phyloP scores from a whole-genome alignment of 2,113 vertebrate genomes.

The Zingel zingel region DNA sequence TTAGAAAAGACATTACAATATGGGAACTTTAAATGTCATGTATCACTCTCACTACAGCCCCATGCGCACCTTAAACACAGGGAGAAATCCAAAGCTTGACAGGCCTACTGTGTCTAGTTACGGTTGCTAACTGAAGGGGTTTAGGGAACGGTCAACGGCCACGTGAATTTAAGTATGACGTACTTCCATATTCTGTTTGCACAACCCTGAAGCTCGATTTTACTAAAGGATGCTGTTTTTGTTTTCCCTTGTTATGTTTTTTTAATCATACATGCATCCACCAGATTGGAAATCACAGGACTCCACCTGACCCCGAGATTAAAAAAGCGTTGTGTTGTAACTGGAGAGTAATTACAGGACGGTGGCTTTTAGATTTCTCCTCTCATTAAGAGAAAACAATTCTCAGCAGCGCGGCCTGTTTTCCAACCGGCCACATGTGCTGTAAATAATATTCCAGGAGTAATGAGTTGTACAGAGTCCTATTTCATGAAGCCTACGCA shows the following conservation, averaged over 20 bases:
- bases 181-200: neutral
- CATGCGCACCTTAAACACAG: neutral
- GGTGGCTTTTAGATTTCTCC: slow-evolving; percentile 3
- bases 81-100: neutral
- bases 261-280: neutral
- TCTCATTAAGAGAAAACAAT: slow-evolving; percentile 12
- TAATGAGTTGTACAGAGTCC: slow-evolving; percentile 8
- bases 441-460: neutral
- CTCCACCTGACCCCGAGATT: neutral
- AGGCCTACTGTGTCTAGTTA: neutral
- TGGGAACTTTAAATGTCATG: neutral
- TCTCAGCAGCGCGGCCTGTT: neutral
- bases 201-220: neutral
- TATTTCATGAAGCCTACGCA: neutral
- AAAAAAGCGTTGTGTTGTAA: neutral
- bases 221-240: neutral
- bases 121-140: neutral
- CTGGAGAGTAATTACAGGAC: slow-evolving; percentile 23
- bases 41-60: neutral
- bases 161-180: neutral
- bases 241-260: neutral
- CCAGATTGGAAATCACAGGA: neutral
- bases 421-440: neutral
- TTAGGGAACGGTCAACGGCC: neutral
- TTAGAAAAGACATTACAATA: no score